Conservation (phyloP, 1,140 invertebrate species). For the Amyelois transitella region DNA sequence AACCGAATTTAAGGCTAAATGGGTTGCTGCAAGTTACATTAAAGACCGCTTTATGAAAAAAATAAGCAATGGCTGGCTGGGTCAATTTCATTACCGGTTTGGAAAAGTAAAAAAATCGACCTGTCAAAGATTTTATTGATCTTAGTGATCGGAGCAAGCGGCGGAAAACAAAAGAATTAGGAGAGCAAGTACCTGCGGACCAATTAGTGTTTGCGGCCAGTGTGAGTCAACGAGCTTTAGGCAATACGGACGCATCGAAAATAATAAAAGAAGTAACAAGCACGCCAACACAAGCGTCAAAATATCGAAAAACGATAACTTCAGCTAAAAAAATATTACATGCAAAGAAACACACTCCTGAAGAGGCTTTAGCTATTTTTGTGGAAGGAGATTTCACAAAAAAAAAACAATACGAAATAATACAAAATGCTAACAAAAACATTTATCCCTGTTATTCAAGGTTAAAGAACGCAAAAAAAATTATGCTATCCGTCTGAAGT, state of each 20-base stretch:
- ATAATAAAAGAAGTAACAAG: constrained; percentile 23
- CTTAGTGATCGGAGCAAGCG: constrained; percentile 31
- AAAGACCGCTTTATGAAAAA: no score
- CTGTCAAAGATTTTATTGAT: constrained; percentile 18
- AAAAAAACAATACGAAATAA: constrained; percentile 32
- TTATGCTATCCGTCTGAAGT: constrained; percentile 32
- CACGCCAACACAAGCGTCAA: constrained; percentile 13
- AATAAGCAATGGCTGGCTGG: no score
- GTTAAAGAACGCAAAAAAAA: constrained; percentile 30
- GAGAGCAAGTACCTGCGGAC: constrained; percentile 13
- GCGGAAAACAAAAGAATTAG: constrained; percentile 29
- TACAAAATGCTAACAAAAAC: constrained; percentile 21
- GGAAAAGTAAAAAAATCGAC: no score
- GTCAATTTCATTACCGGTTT: no score
- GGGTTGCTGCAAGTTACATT: no score
- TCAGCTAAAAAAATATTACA: no score
- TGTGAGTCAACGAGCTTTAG: constrained; percentile 16
- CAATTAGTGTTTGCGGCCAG: constrained; percentile 25
- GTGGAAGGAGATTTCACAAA: constrained; percentile 30
- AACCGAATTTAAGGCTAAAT: no score
- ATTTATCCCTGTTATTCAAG: constrained; percentile 33
- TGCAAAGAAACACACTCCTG: constrained; percentile 19
- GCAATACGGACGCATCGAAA: constrained; percentile 16
- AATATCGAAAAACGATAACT: no score
- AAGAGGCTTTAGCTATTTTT: constrained; percentile 29